These are phyloP conservation scores for Neoseiulus cucumeris DNA, from an alignment of 1,140 invertebrate genomes.

Conservation along the genomic window DNA sequence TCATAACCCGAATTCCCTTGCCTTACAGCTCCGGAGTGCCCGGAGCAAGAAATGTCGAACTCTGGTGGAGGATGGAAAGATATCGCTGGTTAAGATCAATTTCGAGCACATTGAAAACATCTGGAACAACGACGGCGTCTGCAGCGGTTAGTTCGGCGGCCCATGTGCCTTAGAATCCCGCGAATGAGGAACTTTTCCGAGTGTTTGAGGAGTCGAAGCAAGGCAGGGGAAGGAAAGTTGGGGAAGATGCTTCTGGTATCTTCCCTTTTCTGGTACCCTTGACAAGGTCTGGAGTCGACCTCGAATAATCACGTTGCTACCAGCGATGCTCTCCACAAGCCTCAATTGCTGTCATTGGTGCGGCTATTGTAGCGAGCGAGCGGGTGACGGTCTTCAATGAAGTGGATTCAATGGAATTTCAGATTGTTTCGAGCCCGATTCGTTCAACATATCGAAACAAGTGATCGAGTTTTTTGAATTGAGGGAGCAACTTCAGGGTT, in stretches of 20 bases:
- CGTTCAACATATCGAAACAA: background rate
- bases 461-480: background rate
- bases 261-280: background rate
- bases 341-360: background rate
- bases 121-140: background rate
- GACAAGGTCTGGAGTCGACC: too few species aligned
- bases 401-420: background rate
- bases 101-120: background rate
- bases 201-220: background rate
- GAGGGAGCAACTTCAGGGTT: background rate
- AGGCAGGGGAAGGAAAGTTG: background rate
- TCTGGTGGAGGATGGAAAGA: background rate
- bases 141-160: background rate
- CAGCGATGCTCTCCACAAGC: background rate
- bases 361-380: background rate
- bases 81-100: background rate
- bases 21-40: background rate
- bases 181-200: background rate
- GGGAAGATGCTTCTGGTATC: background rate
- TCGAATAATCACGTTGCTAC: background rate
- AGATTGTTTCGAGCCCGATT: background rate
- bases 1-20: background rate
- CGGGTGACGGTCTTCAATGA: background rate
- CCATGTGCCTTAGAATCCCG: too few species aligned
- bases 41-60: background rate